Base-by-base conservation (phyloP, 1,140 invertebrate genomes). In the Meteorus sp. region DNA sequence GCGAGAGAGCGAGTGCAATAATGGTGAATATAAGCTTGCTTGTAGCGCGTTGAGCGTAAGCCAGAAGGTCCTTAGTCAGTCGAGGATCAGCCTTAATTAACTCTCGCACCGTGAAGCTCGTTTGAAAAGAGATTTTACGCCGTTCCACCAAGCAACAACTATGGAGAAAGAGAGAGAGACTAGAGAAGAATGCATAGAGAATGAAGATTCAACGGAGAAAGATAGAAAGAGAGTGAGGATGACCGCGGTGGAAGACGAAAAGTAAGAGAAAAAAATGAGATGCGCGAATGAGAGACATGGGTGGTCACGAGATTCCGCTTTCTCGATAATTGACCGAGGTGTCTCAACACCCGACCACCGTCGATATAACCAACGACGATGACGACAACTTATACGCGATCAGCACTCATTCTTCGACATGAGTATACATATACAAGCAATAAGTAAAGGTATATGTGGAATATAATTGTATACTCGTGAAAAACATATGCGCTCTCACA, bases 251-350 rank as follows among this genome's bases (percentile, higher is more conserved):
- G 37, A 37, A 53, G 52, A 54, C 54, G 62, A 59, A 63, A 51
- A 61, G 13, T 29, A 57, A 60, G 59, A 59, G 39, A 43, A 7
- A 39, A 39, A 51, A 54, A 37, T 47, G 50, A 45, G 17, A 59
- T 22, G 41, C 19, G 57, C 23, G 29, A 48, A 56, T 35, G 31
- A 56, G 45, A 59, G 44, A 25, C 62, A 41, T 78, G 76, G 76
- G 75, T 76, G 74, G 76, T 71, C 76, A 71, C n/a, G 64, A 68
- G 67, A 80, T 78, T 79, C 78, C 78, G 79, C 77, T 80, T 80
- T 78, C 77, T 76, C 75, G 75, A 80, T 80, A 80, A 80, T 78
- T 80, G 77, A 76, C 78, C 76, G 76, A 79, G 76, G 75, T 80
- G 78, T 80, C 79, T 79, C 78, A 73, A 80, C 77, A 80, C 78